Conservation (phyloP, 2,888 invertebrate genomes). For the Calameuta filiformis region DNA sequence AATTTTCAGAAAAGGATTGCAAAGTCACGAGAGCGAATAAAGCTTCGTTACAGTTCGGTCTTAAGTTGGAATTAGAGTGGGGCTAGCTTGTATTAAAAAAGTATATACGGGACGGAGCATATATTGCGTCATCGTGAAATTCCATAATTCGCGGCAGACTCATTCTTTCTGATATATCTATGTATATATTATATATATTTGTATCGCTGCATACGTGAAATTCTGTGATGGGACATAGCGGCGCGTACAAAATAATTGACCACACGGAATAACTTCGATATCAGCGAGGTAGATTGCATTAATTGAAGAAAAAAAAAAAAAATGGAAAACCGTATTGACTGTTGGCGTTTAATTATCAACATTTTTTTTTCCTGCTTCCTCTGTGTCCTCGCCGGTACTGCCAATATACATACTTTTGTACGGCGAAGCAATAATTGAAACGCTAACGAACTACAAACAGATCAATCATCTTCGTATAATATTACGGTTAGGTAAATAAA, state of each 20-base stretch:
- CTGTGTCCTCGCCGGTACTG: not conserved
- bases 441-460: not conserved
- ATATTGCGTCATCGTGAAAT: not conserved
- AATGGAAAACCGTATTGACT: not conserved
- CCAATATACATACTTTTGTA: not conserved
- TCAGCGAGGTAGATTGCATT: not conserved
- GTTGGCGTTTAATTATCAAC: not conserved
- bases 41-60: not conserved
- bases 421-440: not conserved
- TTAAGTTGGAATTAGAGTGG: not conserved
- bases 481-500: not conserved
- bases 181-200: not conserved
- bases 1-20: not conserved
- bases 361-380: not conserved
- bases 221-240: not conserved
- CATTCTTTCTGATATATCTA: not conserved
- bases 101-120: not conserved
- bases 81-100: not conserved
- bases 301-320: not conserved
- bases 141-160: not conserved
- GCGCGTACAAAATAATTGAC: not conserved
- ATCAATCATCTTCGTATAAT: not conserved
- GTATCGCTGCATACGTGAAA: not conserved
- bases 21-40: not conserved
- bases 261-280: not conserved